These are phyloP conservation scores for Ivindomyrus marchei DNA, from an alignment of 2,113 vertebrate species.

Conservation along the genomic window DNA sequence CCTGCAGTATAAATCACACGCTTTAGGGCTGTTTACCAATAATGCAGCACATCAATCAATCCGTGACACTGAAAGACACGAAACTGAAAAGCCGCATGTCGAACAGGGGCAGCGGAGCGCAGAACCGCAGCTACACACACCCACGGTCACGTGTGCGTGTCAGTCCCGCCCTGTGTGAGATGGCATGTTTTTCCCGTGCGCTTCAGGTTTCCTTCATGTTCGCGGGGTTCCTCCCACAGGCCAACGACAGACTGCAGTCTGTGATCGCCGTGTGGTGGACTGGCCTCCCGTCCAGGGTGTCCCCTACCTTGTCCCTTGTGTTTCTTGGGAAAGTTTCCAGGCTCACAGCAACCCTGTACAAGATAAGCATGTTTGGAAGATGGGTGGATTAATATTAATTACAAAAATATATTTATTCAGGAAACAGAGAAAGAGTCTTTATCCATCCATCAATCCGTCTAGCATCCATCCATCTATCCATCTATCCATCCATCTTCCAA, in stretches of 20 bases:
- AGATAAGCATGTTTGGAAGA: neutral
- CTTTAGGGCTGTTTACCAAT: neutral
- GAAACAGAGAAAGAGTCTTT: neutral
- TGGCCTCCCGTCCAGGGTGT: neutral
- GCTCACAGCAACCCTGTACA: neutral
- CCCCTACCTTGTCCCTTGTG: neutral
- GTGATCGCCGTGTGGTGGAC: neutral
- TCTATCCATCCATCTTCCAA: too few relatives aligned
- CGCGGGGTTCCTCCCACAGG: neutral
- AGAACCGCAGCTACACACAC: neutral
- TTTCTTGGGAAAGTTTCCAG: neutral
- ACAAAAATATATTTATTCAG: neutral
- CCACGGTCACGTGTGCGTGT: neutral
- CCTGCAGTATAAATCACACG: neutral
- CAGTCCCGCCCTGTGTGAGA: neutral
- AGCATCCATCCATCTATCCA: too few relatives aligned
- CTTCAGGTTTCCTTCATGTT: neutral
- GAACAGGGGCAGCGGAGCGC: neutral
- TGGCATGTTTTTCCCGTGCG: neutral
- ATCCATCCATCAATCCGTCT: too few relatives aligned
- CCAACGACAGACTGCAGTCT: neutral
- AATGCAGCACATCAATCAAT: neutral
- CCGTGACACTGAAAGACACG: neutral
- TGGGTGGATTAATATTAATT: neutral
- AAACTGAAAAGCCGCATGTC: neutral